phyloP scores from a whole-genome alignment of 2,113 vertebrate species.

The Cyprinodon tularosa region DNA sequence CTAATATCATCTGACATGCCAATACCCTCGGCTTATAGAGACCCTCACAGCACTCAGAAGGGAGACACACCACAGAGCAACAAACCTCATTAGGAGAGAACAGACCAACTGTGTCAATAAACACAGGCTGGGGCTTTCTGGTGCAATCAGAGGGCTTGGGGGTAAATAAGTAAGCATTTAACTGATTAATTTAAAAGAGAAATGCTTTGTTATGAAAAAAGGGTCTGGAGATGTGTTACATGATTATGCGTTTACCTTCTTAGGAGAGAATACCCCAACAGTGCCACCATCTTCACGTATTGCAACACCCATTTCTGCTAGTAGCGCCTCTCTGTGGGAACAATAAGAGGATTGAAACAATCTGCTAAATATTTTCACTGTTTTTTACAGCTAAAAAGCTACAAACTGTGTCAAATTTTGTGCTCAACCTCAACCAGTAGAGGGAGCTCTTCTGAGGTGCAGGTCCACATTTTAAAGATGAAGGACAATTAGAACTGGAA shows the following conservation, averaged over 20 bases:
- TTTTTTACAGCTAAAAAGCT: no score
- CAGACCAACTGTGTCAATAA: constrained; percentile 85
- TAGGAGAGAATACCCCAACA: constrained; percentile 95
- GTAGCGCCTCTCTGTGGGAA: constrained; percentile 88
- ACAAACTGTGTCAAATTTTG: no score
- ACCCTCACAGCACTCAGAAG: constrained; percentile 56
- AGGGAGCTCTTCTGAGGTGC: no score
- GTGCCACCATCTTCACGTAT: constrained; percentile 98
- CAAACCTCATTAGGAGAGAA: constrained; percentile 89
- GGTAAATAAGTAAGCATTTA: constrained; percentile 57
- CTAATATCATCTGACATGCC: constrained; percentile 23
- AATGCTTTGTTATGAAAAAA: background rate
- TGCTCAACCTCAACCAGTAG: no score
- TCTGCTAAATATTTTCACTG: background rate
- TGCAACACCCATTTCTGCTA: constrained; percentile 98
- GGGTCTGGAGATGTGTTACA: background rate
- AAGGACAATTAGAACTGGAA: no score
- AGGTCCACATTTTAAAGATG: no score
- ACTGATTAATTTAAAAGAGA: constrained; percentile 14
- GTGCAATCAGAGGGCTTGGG: constrained; percentile 72
- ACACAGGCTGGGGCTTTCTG: constrained; percentile 83
- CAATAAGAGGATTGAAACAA: background rate
- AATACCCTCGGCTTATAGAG: constrained; percentile 7
- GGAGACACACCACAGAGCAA: constrained; percentile 65
- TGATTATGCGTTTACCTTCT: constrained; percentile 86